Base-by-base conservation (phyloP, 2,797 vertebrate genomes). In the Esox lucius region DNA sequence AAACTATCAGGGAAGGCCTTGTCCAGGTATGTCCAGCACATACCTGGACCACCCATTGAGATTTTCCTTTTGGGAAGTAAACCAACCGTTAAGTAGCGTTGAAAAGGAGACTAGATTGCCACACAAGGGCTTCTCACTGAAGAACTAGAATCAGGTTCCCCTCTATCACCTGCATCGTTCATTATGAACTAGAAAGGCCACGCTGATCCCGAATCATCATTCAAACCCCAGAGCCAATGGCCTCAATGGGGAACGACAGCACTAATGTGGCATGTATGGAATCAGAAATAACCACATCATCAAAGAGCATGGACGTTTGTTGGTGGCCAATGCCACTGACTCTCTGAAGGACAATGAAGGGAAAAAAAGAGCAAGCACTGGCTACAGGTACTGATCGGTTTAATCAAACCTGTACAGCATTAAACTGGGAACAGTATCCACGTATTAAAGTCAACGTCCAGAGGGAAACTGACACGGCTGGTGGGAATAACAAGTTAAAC, bases 381-480 rank as follows among this genome's bases (percentile, higher is more conserved):
- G 53, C 19, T 53, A 53, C 49, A 53, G 49, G 49, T 56, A 31
- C 72, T 26, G 6, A 68, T 81, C 77, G 84, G 81, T 86, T 82
- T 80, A 87, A 61, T 61, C n/a, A 61, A 88, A 86, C 85, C 79
- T 76, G 72, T 80, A 89, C 85, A 85, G 68, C 75, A 78, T 56
- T 76, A 77, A 84, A 75, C 59, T 68, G 42, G 42, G 68, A 78
- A 73, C 15, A 16, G 74, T 73, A 83, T 83, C 78, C 83, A 89
- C 87, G 1, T n/a, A 86, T 84, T 83, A 86, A 35, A 24, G 85
- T 87, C 83, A 90, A 86, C 85, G 88, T 88, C 87, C 87, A 78
- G 86, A 80, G 84, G 86, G 87, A 79, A 51, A 87, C 90, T 88
- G 89, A 90, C 88, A 84, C 19, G 78, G 77, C 80, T 80, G 71